phyloP scores from a whole-genome alignment of 2,888 invertebrate genomes.

The Nymphalis polychloros region DNA sequence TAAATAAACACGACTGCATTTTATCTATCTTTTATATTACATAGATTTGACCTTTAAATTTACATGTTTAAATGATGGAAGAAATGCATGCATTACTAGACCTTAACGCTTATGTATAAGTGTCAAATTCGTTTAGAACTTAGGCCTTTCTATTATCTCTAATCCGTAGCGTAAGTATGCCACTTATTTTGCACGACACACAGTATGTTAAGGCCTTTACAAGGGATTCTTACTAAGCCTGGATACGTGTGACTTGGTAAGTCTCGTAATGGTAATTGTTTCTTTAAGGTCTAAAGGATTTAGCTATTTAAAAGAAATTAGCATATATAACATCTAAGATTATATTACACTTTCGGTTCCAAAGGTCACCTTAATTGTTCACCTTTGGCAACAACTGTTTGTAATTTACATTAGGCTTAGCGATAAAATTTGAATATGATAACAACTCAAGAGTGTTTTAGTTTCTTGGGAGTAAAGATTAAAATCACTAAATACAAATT shows the following conservation, averaged over 20 bases:
- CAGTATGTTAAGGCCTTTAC: constrained; percentile 34
- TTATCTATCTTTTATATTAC: constrained; percentile 2
- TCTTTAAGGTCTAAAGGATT: constrained; percentile 16
- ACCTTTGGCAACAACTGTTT: background rate
- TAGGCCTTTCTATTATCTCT: constrained; percentile 35
- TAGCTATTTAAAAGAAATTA: constrained; percentile 10
- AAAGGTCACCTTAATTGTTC: constrained; percentile 9
- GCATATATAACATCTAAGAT: constrained; percentile 4
- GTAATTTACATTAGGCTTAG: background rate
- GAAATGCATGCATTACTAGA: background rate
- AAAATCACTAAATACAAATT: no score
- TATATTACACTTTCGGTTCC: background rate
- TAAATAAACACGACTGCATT: background rate
- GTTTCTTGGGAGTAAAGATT: no score
- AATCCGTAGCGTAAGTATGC: constrained; percentile 41
- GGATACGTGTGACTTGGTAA: constrained; percentile 21
- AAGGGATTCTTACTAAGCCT: constrained; percentile 34
- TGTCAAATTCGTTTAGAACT: constrained; percentile 12
- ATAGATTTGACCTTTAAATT: constrained; percentile 2
- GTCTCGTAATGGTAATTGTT: constrained; percentile 15
- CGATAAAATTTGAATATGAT: no score
- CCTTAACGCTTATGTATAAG: constrained; percentile 8
- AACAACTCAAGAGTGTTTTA: no score
- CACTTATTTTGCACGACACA: constrained; percentile 37
- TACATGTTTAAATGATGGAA: background rate